Evolutionary conservation across 1,140 invertebrate genomes (phyloP).

Genomic region (Drosophila sucinea): DNA sequence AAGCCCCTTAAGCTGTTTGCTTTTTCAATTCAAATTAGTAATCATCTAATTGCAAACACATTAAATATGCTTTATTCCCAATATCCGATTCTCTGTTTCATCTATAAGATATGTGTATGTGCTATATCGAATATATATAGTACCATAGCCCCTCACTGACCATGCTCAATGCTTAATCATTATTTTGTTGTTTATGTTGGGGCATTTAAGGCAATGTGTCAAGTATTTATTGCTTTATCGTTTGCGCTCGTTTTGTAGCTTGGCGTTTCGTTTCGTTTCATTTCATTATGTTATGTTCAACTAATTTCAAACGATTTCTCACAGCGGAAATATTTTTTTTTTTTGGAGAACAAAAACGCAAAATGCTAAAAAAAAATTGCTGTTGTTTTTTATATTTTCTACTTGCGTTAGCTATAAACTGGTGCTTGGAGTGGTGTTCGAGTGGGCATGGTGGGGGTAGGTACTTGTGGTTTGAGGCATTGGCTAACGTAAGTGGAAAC

Average conservation of each 20-base stretch:
- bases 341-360: constrained; percentile 27
- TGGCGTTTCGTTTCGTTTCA: background rate
- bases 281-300: constrained; percentile 60
- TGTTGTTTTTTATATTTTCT: constrained; percentile 21
- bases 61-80: background rate
- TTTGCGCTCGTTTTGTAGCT: constrained; percentile 4
- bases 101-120: background rate
- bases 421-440: constrained; percentile 26
- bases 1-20: background rate
- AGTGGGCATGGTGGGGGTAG: constrained; percentile 11
- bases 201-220: constrained; percentile 35
- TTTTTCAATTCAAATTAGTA: background rate
- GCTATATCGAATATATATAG: background rate
- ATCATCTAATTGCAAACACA: background rate
- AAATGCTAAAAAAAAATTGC: constrained; percentile 25
- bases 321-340: constrained; percentile 49
- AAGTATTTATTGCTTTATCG: constrained; percentile 73
- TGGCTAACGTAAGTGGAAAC: constrained; percentile 18
- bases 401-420: constrained; percentile 37
- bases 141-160: background rate
- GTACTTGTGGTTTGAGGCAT: constrained; percentile 18
- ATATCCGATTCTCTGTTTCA: background rate
- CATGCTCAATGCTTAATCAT: constrained; percentile 16
- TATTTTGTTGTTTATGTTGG: constrained; percentile 49
- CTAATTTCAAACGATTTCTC: constrained; percentile 73